Conservation (phyloP, 2,113 vertebrate species). For the Hepsetus odoe region DNA sequence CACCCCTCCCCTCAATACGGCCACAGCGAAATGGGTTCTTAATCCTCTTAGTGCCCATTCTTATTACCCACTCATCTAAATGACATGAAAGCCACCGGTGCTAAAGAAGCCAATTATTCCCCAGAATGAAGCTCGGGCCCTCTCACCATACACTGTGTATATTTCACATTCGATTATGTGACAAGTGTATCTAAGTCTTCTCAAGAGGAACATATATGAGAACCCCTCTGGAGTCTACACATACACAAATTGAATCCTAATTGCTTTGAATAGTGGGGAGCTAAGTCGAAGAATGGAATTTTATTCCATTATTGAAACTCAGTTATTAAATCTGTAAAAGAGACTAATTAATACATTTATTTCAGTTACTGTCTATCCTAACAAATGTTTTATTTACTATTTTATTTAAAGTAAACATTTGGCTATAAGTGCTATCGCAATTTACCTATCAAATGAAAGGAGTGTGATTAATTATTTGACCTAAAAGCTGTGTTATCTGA, state of each 20-base stretch:
- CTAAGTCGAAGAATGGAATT: slow-evolving; percentile 59
- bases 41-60: slow-evolving; percentile 83
- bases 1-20: slow-evolving; percentile 36
- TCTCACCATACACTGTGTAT: slow-evolving; percentile 70
- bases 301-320: slow-evolving; percentile 60
- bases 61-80: slow-evolving; percentile 83
- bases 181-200: slow-evolving; percentile 81
- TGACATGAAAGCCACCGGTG: slow-evolving; percentile 76
- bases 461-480: no score
- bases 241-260: slow-evolving; percentile 70
- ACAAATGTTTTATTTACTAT: not conserved
- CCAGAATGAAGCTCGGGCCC: slow-evolving; percentile 70
- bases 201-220: slow-evolving; percentile 71
- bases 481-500: no score
- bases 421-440: no score
- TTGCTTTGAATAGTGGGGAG: slow-evolving; percentile 61
- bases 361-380: not conserved
- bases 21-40: slow-evolving; percentile 73
- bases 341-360: slow-evolving; percentile 61
- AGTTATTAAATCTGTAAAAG: slow-evolving; percentile 61
- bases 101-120: slow-evolving; percentile 73
- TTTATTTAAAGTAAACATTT: no score
- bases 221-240: slow-evolving; percentile 61
- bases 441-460: no score
- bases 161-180: slow-evolving; percentile 78